Evolutionary conservation across 2,113 vertebrate genomes (phyloP).

Genomic region (Panthera tigris): DNA sequence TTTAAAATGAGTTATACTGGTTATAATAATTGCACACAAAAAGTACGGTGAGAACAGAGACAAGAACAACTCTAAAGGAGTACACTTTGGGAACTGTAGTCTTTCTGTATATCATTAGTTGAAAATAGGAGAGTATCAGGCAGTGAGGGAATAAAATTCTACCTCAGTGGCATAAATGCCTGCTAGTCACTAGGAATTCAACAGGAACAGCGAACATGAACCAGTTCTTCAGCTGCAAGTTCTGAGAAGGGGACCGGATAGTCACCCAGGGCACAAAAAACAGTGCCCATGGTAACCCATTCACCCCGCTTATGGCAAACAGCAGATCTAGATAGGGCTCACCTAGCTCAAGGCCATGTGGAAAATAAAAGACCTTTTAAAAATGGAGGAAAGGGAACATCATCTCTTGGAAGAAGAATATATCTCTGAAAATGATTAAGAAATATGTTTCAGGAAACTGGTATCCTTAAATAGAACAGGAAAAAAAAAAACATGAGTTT

Average conservation of each 20-base stretch:
- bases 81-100: background rate
- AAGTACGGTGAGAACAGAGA: background rate
- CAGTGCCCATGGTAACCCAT: background rate
- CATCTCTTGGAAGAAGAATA: conserved; percentile 11
- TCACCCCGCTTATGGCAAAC: background rate
- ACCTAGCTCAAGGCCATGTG: background rate
- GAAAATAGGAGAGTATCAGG: background rate
- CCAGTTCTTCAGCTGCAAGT: conserved; percentile 19
- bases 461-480: conserved; percentile 55
- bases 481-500: conserved; percentile 43
- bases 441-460: conserved; percentile 46
- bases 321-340: background rate
- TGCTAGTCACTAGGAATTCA: conserved; percentile 32
- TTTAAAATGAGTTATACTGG: conserved; percentile 48
- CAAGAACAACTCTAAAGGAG: background rate
- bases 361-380: conserved; percentile 38
- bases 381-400: background rate
- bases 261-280: background rate
- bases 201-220: conserved; percentile 6
- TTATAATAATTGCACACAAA: conserved; percentile 37
- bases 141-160: conserved; percentile 17
- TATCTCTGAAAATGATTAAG: conserved; percentile 49
- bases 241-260: background rate
- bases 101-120: background rate
- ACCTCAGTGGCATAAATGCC: background rate